phyloP scores from a whole-genome alignment of 2,797 vertebrate species.

The Lophotriccus pileatus region DNA sequence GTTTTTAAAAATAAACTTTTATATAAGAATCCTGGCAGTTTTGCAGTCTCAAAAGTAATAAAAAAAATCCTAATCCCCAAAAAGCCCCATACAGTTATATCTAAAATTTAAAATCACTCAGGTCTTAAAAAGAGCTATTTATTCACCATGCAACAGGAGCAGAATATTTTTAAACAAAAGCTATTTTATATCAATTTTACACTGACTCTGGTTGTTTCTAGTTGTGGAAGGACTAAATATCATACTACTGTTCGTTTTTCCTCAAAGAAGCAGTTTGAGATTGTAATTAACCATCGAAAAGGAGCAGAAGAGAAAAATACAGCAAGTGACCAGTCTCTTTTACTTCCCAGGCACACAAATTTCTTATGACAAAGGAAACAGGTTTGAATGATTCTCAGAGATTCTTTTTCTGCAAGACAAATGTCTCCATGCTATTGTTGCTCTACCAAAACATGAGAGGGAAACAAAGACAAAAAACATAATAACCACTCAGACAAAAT shows the following conservation, averaged over 20 bases:
- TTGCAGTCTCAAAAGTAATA: not conserved
- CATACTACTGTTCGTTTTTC: not conserved
- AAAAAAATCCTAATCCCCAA: rapidly evolving
- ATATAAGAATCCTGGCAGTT: not conserved
- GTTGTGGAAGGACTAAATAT: not conserved
- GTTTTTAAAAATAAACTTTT: not conserved
- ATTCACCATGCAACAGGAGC: not conserved
- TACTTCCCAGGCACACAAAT: not conserved
- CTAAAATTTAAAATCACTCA: not conserved
- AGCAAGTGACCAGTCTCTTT: not conserved
- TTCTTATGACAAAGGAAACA: not conserved
- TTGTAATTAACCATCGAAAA: not conserved
- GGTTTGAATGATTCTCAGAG: not conserved
- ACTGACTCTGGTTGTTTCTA: not conserved
- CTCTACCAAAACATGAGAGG: not conserved
- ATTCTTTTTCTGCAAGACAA: not conserved
- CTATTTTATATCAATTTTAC: not conserved
- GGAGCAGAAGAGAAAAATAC: not conserved
- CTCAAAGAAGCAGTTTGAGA: not conserved
- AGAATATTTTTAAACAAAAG: not conserved
- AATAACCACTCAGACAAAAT: not conserved
- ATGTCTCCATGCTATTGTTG: not conserved
- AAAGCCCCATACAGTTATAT: not conserved
- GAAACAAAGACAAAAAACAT: constrained; percentile 1
- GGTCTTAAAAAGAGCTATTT: not conserved